phyloP scores from a whole-genome alignment of 2,113 vertebrate species.

The Acinonyx jubatus region DNA sequence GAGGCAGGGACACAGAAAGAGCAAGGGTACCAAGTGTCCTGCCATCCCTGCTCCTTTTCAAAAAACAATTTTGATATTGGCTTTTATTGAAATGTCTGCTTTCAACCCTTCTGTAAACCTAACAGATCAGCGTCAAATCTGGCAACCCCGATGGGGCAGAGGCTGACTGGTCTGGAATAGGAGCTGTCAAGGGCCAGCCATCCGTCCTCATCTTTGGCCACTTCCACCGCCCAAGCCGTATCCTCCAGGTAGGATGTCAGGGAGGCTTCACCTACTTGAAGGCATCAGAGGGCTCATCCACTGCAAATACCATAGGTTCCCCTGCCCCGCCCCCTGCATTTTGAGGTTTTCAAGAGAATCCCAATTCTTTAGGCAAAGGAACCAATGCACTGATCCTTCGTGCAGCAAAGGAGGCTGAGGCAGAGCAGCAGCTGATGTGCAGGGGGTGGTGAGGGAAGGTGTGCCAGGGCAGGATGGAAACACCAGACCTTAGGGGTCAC shows the following conservation, averaged over 20 bases:
- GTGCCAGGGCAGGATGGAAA: background rate
- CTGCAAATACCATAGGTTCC: background rate
- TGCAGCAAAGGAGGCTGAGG: background rate
- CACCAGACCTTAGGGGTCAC: background rate
- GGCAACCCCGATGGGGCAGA: background rate
- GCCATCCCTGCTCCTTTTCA: background rate
- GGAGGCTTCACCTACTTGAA: background rate
- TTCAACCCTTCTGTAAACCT: background rate
- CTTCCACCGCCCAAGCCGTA: too few species aligned
- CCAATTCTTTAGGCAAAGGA: background rate
- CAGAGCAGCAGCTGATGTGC: background rate
- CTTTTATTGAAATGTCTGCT: slow-evolving; percentile 49
- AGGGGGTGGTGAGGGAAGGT: background rate
- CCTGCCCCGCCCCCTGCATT: too few species aligned
- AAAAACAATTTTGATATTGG: background rate
- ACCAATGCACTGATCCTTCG: background rate
- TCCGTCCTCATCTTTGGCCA: background rate
- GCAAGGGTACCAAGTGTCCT: background rate
- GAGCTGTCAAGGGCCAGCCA: background rate
- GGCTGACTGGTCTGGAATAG: background rate
- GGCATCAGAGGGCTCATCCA: background rate
- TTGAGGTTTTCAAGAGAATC: background rate
- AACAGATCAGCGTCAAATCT: background rate
- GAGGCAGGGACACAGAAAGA: background rate
- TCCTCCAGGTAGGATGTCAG: background rate